Percentiles rank a stretch among this genome's conserved stretches.
phyloP scores from a whole-genome alignment of 2,888 invertebrate genomes.

The Achlya flavicornis region DNA sequence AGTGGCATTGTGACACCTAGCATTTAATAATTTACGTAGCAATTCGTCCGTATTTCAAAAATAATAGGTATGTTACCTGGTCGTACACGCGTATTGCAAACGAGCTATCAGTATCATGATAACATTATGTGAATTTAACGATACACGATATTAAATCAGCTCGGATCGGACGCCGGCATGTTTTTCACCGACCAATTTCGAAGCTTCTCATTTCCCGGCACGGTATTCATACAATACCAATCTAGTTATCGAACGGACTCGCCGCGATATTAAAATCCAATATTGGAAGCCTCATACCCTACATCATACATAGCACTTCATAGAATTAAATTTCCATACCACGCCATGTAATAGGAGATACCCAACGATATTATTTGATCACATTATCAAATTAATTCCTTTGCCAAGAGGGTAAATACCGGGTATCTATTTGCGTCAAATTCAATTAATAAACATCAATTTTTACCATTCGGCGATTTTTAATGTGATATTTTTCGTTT shows the following conservation, averaged over 20 bases:
- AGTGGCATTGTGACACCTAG: not conserved
- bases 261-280: constrained; percentile 64
- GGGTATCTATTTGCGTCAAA: not conserved
- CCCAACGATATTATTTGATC: constrained; percentile 8
- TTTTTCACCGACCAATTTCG: constrained; percentile 53
- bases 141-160: constrained; percentile 49
- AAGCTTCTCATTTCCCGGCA: constrained; percentile 50
- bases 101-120: constrained; percentile 18
- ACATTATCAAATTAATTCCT: constrained; percentile 12
- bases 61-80: not conserved
- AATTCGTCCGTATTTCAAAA: too few relatives aligned
- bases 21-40: not conserved
- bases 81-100: not conserved
- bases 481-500: not conserved
- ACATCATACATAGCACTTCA: constrained; percentile 31
- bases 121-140: constrained; percentile 46
- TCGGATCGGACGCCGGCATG: constrained; percentile 46
- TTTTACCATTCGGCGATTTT: too few relatives aligned
- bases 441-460: too few relatives aligned
- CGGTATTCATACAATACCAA: constrained; percentile 63
- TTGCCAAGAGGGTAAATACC: not conserved
- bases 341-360: constrained; percentile 17
- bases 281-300: constrained; percentile 44
- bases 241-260: constrained; percentile 61
- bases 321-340: constrained; percentile 33